phyloP scores from a whole-genome alignment of 2,113 vertebrate genomes.

The Cebus imitator region DNA sequence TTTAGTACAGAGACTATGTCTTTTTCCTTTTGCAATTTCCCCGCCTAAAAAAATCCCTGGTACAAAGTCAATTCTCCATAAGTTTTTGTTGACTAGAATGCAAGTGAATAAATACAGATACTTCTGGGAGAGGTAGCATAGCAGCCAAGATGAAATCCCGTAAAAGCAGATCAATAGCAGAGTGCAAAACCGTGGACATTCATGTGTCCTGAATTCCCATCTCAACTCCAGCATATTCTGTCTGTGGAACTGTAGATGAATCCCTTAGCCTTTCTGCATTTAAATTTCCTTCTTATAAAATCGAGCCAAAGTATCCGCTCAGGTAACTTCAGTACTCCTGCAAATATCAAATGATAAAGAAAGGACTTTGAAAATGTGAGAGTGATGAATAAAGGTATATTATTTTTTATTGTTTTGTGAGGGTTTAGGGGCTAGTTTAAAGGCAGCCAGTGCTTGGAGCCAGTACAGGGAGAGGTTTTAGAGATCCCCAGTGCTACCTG shows the following conservation, averaged over 20 bases:
- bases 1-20: not conserved
- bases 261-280: not conserved
- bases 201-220: not conserved
- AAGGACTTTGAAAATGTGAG: not conserved
- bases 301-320: not conserved
- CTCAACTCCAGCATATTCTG: not conserved
- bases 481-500: not conserved
- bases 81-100: not conserved
- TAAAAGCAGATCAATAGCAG: not conserved
- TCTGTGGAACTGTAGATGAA: not conserved
- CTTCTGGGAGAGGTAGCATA: not conserved
- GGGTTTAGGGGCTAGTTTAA: not conserved
- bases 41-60: not conserved
- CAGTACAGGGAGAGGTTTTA: not conserved
- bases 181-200: not conserved
- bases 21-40: not conserved
- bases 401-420: not conserved
- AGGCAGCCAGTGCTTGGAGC: not conserved
- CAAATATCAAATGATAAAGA: not conserved
- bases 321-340: not conserved
- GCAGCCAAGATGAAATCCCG: not conserved
- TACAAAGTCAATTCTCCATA: not conserved
- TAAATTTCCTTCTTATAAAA: constrained; percentile 32
- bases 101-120: not conserved
- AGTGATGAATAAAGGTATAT: not conserved